A percentile compares a stretch with the other conserved stretches of the same genome.
These are phyloP conservation scores for Morelia viridis DNA, from an alignment of 2,797 vertebrate genomes.

Conservation along the genomic window DNA sequence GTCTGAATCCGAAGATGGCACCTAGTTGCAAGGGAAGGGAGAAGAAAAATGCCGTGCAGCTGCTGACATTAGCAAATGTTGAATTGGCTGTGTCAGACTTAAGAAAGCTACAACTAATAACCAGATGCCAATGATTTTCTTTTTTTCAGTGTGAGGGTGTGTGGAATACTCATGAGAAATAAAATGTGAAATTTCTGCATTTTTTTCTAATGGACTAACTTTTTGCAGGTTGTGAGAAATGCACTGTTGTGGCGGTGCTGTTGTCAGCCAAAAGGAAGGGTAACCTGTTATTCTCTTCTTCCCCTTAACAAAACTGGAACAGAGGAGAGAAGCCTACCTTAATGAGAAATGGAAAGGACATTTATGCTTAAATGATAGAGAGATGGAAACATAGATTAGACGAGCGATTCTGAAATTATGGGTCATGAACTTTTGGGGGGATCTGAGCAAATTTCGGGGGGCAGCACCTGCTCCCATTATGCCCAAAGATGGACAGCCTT, in stretches of 20 bases:
- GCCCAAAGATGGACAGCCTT: background rate
- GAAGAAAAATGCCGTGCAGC: background rate
- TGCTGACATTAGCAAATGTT: constrained; percentile 61
- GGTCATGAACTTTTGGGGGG: background rate
- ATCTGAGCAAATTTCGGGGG: background rate
- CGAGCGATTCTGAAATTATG: background rate
- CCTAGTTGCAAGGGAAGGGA: background rate
- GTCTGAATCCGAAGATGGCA: constrained; percentile 21
- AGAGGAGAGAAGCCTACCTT: background rate
- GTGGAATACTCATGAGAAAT: constrained; percentile 54
- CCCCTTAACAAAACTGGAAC: constrained; percentile 54
- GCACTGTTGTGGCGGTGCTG: constrained; percentile 28
- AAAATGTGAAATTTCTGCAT: constrained; percentile 69
- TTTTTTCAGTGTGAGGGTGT: background rate
- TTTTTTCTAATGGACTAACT: constrained; percentile 63
- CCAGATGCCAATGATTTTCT: constrained; percentile 64
- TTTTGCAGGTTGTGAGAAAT: constrained; percentile 64
- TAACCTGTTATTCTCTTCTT: constrained; percentile 55
- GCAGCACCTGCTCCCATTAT: background rate
- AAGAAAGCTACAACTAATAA: constrained; percentile 55
- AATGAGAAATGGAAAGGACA: background rate
- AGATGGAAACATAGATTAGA: background rate
- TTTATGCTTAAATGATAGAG: background rate
- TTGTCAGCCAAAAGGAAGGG: constrained; percentile 54
- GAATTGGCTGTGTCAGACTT: constrained; percentile 43